Evolutionary conservation across 1,140 invertebrate genomes (phyloP), one percentile per base, ranked within the genome.

Genomic region (Melipona quadrifasciata): DNA sequence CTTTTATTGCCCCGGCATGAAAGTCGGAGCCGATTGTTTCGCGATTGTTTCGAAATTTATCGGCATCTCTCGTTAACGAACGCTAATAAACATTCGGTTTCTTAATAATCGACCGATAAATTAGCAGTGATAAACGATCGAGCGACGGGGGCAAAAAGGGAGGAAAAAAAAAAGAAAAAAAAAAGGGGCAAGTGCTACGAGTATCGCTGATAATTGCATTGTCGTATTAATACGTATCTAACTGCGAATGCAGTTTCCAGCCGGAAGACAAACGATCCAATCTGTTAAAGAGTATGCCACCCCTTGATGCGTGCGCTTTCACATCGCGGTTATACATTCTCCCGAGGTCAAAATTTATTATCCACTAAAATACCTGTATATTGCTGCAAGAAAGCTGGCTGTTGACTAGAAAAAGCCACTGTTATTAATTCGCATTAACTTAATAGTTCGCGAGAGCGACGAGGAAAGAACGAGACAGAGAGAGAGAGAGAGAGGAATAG

Each of bases 361-460:
- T 87, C 87, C 82, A 89, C 87, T 89, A 90, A 90, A 89, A 87
- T 82, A 75, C 81, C 85, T 61, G 82, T 83, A 90, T 89, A 90
- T 90, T 89, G 88, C 85, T 83, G 77, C 80, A 87, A 87, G 88
- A 84, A 90, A 86, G 65, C 76, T 6, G 82, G 79, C 80, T 82
- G 89, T 87, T 79, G 85, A 86, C 87, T 88, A 90, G 90, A 91
- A 90, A 91, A 91, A 91, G 87, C 84, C 87, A 85, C 83, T 87
- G 91, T 93, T 94, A 94, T 94, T 93, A 93, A 93, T 93, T 93
- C 92, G 91, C 92, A 93, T 94, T 93, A 93, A 91, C 91, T 93
- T 92, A 93, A 93, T 92, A 93, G 90, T 87, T 83, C 39, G 65
- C 34, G 31, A n/a, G 81, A 68, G 75, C 67, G 84, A 71, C 16